These are phyloP conservation scores for Hippocampus comes DNA, from an alignment of 2,113 vertebrate species.

Conservation along the genomic window DNA sequence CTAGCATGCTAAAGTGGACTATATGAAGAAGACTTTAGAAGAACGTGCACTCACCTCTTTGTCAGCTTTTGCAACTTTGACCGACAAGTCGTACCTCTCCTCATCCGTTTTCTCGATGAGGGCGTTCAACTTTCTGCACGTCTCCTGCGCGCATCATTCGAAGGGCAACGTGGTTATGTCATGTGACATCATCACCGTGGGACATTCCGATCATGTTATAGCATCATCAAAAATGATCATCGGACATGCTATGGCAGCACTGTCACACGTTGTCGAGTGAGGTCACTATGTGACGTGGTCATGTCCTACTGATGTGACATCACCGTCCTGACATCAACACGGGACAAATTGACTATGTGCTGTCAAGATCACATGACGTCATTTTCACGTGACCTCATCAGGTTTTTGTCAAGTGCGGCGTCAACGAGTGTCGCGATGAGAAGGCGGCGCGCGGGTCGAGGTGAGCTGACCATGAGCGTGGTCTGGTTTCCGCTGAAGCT, in stretches of 20 bases:
- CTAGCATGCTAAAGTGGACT: no score
- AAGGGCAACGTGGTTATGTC: background rate
- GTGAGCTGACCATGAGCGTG: background rate
- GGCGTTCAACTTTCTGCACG: slow-evolving; percentile 82
- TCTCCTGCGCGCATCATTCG: slow-evolving; percentile 70
- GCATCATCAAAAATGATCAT: no score
- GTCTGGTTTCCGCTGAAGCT: slow-evolving; percentile 69
- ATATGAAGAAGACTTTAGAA: no score
- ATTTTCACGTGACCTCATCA: background rate
- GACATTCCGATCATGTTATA: background rate
- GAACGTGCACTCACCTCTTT: slow-evolving; percentile 80
- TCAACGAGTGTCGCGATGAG: no score
- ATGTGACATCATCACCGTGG: background rate
- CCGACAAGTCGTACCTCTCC: slow-evolving; percentile 85
- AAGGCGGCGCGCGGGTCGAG: background rate
- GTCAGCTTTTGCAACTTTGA: slow-evolving; percentile 78
- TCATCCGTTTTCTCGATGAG: slow-evolving; percentile 86
- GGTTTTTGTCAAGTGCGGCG: no score
- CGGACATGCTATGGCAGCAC: no score
- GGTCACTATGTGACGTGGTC: no score
- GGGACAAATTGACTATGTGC: no score
- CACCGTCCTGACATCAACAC: no score
- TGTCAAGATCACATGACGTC: background rate
- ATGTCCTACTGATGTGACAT: no score
- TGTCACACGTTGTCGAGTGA: no score